Percentiles rank a stretch among this genome's conserved stretches.
These are phyloP conservation scores for Athalia circularis DNA, from an alignment of 2,888 invertebrate genomes.

Conservation along the genomic window DNA sequence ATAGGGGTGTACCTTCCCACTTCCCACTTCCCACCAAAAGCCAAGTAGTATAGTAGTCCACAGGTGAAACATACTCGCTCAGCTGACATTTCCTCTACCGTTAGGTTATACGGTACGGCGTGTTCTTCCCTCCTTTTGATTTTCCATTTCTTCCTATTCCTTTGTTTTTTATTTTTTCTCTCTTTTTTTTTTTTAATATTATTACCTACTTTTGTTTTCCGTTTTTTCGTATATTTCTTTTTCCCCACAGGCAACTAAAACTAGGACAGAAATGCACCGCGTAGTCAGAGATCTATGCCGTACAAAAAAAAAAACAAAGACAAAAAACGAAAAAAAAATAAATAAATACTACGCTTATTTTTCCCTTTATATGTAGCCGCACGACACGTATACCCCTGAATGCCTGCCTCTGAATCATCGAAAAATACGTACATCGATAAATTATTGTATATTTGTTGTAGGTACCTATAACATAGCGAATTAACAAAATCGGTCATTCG, in stretches of 20 bases:
- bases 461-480: neutral
- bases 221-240: neutral
- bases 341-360: too few relatives aligned
- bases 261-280: neutral
- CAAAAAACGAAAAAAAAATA: too few relatives aligned
- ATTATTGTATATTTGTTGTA: slow-evolving; percentile 18
- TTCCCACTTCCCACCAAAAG: neutral
- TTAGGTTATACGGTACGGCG: neutral
- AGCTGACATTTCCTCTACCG: slow-evolving; percentile 7
- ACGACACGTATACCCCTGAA: neutral
- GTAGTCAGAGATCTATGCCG: too few relatives aligned
- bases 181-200: neutral
- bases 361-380: too few relatives aligned
- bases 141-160: neutral
- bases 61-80: neutral
- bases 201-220: neutral
- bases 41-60: neutral
- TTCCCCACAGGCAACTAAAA: neutral
- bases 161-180: neutral
- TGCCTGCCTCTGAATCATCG: neutral
- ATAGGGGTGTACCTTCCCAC: neutral
- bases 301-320: too few relatives aligned
- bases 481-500: slow-evolving; percentile 29
- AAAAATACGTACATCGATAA: slow-evolving; percentile 25
- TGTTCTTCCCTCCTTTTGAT: neutral